Evolutionary conservation across 2,113 vertebrate species (phyloP).

Genomic region (Nasalis larvatus): DNA sequence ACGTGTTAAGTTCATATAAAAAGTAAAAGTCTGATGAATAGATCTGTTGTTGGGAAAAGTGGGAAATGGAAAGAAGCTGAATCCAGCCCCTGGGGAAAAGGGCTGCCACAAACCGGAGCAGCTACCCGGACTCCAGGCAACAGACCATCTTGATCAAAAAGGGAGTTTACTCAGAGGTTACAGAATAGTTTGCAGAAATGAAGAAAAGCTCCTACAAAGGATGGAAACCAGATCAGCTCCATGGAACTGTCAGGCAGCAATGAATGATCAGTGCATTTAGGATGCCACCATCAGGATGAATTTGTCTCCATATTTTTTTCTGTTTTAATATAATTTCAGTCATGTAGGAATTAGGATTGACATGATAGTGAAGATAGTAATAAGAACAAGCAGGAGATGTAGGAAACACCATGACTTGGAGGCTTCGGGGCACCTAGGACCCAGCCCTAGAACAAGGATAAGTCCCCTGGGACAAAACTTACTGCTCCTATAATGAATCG

Average conservation of each 20-base stretch:
- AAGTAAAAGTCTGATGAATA: neutral
- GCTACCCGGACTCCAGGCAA: neutral
- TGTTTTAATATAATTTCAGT: neutral
- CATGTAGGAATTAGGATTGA: neutral
- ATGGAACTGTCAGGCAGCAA: neutral
- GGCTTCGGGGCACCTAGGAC: neutral
- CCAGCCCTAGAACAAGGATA: neutral
- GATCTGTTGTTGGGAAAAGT: neutral
- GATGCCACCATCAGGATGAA: neutral
- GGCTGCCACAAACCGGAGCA: neutral
- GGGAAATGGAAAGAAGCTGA: neutral
- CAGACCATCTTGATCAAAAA: neutral
- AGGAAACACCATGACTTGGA: neutral
- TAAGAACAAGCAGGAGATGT: neutral
- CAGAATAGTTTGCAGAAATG: neutral
- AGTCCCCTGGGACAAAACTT: neutral
- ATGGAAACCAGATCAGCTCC: neutral
- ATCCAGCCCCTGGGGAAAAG: neutral
- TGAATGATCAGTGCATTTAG: neutral
- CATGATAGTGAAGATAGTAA: neutral
- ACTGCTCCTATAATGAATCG: neutral
- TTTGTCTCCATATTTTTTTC: neutral
- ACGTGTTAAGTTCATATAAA: neutral
- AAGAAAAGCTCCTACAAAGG: neutral
- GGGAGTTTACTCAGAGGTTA: neutral